phyloP scores from a whole-genome alignment of 2,888 invertebrate species.

The Argyra leucocephala region DNA sequence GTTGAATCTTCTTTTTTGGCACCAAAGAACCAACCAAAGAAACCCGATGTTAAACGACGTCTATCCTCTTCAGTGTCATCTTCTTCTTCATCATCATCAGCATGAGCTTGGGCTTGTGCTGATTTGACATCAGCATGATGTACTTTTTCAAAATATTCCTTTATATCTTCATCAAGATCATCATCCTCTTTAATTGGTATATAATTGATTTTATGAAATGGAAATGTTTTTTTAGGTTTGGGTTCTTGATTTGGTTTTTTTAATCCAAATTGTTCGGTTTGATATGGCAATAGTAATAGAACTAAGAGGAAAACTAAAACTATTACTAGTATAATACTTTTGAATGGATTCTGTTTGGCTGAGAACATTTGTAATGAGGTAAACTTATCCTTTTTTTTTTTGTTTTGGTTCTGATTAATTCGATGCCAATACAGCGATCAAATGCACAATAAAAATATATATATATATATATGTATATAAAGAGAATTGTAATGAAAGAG shows the following conservation, averaged over 20 bases:
- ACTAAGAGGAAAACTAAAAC: background rate
- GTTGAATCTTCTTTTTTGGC: background rate
- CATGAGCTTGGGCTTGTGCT: background rate
- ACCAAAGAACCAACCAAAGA: background rate
- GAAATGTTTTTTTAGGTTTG: constrained; percentile 7
- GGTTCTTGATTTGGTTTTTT: background rate
- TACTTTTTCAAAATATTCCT: constrained; percentile 21
- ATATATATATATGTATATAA: too few species aligned
- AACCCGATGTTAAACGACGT: background rate
- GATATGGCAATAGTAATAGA: too few species aligned
- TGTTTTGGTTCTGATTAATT: background rate
- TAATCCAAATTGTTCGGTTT: background rate
- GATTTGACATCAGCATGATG: constrained; percentile 19
- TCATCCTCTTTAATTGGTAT: constrained; percentile 17
- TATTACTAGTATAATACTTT: background rate
- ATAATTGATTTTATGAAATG: constrained; percentile 20
- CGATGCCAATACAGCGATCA: too few species aligned
- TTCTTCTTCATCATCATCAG: constrained; percentile 18
- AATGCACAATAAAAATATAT: too few species aligned
- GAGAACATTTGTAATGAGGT: background rate
- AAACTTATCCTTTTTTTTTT: background rate
- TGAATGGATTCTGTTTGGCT: background rate
- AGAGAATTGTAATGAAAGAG: too few species aligned
- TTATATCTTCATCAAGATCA: constrained; percentile 20
- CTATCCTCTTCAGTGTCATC: constrained; percentile 7